Evolutionary conservation across 2,888 invertebrate genomes (phyloP).

Genomic region (Hanleya hanleyi): DNA sequence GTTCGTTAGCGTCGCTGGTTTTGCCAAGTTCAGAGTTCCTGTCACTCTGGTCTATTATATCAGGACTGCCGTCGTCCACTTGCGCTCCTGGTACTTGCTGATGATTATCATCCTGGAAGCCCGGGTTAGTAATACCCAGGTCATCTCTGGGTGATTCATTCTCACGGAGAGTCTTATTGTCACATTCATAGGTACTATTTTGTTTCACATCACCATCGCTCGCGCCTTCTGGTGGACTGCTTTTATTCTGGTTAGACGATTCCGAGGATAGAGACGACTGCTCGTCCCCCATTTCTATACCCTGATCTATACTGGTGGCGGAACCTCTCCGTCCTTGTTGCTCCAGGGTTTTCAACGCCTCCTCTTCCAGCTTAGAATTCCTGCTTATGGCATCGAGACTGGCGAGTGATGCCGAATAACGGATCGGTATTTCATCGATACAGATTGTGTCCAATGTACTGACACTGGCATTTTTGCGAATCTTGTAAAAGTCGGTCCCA

Average conservation of each 20-base stretch:
- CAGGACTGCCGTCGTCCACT: background rate
- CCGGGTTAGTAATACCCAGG: background rate
- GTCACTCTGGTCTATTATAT: background rate
- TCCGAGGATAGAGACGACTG: background rate
- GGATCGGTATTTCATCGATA: background rate
- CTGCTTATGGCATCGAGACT: background rate
- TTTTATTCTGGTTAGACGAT: background rate
- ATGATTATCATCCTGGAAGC: background rate
- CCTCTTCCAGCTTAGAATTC: background rate
- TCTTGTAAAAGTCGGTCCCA: background rate
- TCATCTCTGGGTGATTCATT: background rate
- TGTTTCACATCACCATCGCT: background rate
- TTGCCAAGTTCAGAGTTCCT: background rate
- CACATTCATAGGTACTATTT: no score
- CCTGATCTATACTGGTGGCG: conserved; percentile 33
- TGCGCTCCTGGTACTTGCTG: background rate
- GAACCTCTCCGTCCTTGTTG: conserved; percentile 19
- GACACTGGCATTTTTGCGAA: background rate
- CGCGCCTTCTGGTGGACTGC: background rate
- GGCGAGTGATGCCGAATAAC: background rate
- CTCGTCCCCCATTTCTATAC: conserved; percentile 32
- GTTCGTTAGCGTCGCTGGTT: background rate
- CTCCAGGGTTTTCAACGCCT: background rate
- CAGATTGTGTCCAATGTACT: background rate
- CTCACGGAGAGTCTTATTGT: no score